Percentiles rank a stretch among this genome's conserved stretches.
Evolutionary conservation across 2,113 vertebrate species (phyloP).

Genomic region (Halichoerus grypus): DNA sequence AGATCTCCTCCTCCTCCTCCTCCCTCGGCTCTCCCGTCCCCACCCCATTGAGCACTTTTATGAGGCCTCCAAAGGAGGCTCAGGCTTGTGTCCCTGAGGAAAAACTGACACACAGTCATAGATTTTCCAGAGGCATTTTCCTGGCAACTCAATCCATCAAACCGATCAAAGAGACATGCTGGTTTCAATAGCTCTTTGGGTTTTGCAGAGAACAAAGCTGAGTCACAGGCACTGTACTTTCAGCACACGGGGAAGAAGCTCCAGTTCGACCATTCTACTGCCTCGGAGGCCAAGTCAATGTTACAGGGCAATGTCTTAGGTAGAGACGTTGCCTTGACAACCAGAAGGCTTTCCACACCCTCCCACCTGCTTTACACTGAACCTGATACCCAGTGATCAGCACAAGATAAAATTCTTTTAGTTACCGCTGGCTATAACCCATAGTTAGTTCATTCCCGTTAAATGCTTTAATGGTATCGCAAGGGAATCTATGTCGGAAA

Average conservation of each 20-base stretch:
- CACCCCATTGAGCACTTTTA: accelerated
- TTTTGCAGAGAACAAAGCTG: neutral
- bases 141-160: neutral
- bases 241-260: neutral
- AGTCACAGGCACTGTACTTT: neutral
- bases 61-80: neutral
- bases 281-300: neutral
- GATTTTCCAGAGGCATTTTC: neutral
- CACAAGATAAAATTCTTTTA: constrained; percentile 44
- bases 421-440: neutral
- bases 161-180: neutral
- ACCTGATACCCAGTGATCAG: neutral
- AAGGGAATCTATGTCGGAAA: neutral
- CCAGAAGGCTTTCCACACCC: constrained; percentile 26
- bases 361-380: neutral
- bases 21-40: neutral
- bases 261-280: neutral
- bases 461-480: neutral
- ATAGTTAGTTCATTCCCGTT: neutral
- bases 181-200: neutral
- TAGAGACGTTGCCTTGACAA: neutral
- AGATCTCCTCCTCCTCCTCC: neutral
- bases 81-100: neutral
- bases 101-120: too few species aligned
- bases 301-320: neutral